Percentiles rank a stretch among this genome's conserved stretches.
Evolutionary conservation across 2,888 invertebrate species (phyloP).

Genomic region (Acanthosepion pharaonis): DNA sequence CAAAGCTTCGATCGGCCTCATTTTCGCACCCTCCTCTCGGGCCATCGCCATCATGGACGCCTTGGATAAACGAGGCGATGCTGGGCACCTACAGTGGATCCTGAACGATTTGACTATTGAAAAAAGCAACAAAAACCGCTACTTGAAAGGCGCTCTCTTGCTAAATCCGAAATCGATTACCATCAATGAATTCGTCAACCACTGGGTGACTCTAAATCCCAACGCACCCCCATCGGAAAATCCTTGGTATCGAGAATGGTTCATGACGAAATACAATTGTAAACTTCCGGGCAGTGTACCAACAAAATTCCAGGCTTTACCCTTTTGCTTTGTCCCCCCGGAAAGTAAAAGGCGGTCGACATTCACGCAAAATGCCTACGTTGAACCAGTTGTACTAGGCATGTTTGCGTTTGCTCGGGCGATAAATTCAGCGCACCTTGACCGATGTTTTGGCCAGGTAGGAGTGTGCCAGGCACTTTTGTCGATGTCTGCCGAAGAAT

Average conservation of each 20-base stretch:
- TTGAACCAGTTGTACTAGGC: slow-evolving; percentile 64
- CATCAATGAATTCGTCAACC: slow-evolving; percentile 64
- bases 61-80: slow-evolving; percentile 10
- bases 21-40: slow-evolving; percentile 56
- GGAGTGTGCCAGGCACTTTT: slow-evolving; percentile 58
- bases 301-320: background rate
- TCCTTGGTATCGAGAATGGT: slow-evolving; percentile 71
- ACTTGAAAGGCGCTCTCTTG: slow-evolving; percentile 59
- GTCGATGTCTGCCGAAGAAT: slow-evolving; percentile 57
- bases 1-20: background rate
- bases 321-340: slow-evolving; percentile 54
- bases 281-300: slow-evolving; percentile 50
- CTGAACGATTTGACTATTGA: slow-evolving; percentile 59
- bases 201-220: slow-evolving; percentile 58
- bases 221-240: slow-evolving; percentile 59
- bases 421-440: slow-evolving; percentile 58
- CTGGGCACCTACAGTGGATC: slow-evolving; percentile 65
- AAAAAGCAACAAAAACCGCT: slow-evolving; percentile 48
- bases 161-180: slow-evolving; percentile 55
- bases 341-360: slow-evolving; percentile 49
- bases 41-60: slow-evolving; percentile 50
- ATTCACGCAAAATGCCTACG: slow-evolving; percentile 55
- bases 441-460: slow-evolving; percentile 54
- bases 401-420: slow-evolving; percentile 68
- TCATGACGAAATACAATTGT: slow-evolving; percentile 63